These are phyloP conservation scores for Entomobrya multifasciata DNA, from an alignment of 2,888 invertebrate genomes.

Conservation along the genomic window DNA sequence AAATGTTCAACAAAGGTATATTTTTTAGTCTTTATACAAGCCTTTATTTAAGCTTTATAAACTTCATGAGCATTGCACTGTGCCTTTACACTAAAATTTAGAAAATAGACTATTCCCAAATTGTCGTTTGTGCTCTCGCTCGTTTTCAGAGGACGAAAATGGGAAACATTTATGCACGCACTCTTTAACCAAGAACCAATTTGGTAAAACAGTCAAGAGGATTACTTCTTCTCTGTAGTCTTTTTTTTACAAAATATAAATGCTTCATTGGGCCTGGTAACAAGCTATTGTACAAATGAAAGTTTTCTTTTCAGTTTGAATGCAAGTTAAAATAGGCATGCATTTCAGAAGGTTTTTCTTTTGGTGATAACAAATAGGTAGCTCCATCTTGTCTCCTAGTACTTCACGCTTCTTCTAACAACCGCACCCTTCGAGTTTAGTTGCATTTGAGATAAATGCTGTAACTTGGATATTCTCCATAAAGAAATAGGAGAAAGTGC, in stretches of 20 bases:
- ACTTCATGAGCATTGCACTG: too few species aligned
- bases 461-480: not conserved
- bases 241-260: constrained; percentile 7
- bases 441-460: constrained; percentile 10
- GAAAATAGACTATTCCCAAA: too few species aligned
- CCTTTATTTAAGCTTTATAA: too few species aligned
- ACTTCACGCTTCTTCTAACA: too few species aligned
- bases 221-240: not conserved
- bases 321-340: not conserved
- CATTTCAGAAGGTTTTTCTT: constrained; percentile 1
- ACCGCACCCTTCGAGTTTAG: constrained; percentile 41
- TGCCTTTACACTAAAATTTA: too few species aligned
- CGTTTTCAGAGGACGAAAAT: too few species aligned
- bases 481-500: constrained; percentile 7
- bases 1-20: too few species aligned
- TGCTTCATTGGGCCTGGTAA: constrained; percentile 43
- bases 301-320: not conserved
- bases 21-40: too few species aligned
- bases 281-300: not conserved
- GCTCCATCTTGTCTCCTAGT: constrained; percentile 18
- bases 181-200: too few species aligned
- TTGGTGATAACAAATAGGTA: constrained; percentile 43
- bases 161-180: too few species aligned
- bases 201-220: too few species aligned
- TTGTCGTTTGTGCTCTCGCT: too few species aligned